These are phyloP conservation scores for Argyrosomus japonicus DNA, from an alignment of 2,113 vertebrate genomes.

Conservation along the genomic window DNA sequence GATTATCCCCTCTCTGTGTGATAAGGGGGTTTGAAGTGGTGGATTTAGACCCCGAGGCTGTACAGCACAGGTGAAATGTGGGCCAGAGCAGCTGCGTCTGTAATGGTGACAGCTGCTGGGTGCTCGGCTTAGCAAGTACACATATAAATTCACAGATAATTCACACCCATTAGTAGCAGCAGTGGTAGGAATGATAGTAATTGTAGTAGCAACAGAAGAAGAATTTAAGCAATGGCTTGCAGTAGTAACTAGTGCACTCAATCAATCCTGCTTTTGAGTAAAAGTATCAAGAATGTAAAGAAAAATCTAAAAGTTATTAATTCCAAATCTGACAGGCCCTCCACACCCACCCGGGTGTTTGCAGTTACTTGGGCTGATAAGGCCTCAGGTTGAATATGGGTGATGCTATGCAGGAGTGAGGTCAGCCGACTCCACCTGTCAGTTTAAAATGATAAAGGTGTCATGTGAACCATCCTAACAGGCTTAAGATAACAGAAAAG, in stretches of 20 bases:
- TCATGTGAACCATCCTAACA: background rate
- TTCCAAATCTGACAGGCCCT: background rate
- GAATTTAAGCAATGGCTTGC: background rate
- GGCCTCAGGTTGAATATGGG: background rate
- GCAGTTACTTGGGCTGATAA: background rate
- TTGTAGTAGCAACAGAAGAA: background rate
- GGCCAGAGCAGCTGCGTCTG: slow-evolving; percentile 39
- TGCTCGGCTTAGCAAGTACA: background rate
- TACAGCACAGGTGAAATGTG: slow-evolving; percentile 30
- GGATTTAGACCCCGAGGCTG: background rate
- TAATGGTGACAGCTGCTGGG: slow-evolving; percentile 40
- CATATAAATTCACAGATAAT: slow-evolving; percentile 12
- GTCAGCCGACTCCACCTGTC: background rate
- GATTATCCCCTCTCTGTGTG: slow-evolving; percentile 12
- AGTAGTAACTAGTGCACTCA: background rate
- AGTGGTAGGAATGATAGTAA: background rate
- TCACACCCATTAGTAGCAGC: slow-evolving; percentile 4
- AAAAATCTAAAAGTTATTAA: background rate
- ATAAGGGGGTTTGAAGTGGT: slow-evolving; percentile 22
- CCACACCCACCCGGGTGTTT: background rate
- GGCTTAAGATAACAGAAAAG: background rate
- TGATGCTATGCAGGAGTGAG: background rate
- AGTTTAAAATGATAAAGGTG: background rate
- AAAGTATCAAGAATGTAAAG: background rate
- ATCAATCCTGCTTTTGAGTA: background rate